Base-by-base conservation (phyloP, 92 coral and sea anemone genomes). In the Parazoanthus swiftii region DNA sequence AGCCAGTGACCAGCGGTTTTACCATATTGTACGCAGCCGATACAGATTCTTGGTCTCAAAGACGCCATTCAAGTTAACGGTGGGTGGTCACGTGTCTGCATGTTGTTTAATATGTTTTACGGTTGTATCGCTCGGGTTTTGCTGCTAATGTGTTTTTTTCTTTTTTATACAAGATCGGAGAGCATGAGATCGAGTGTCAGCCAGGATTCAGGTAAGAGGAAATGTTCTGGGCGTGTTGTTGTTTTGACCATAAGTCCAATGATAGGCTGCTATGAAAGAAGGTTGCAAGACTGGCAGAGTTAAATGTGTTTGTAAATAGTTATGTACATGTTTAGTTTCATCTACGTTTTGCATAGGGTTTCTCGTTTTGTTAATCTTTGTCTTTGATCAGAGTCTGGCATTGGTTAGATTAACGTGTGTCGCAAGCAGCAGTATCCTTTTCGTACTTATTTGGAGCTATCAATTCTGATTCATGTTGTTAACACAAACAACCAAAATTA, bases 121-220 rank as follows among this genome's bases (percentile, higher is more conserved):
- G 9, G n/a, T 44, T 81, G 7, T 81, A n/a, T 63, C 9, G 51
- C 11, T 11, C 14, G 20, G 82, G 13, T 46, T 1, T 21, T 5
- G 33, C 23, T 43, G 35, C 67, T 67, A 26, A 37, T 29, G 42
- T 29, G 25, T 38, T 35, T 3, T 3, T 63, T 46, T 37, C 37
- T 36, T 23, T 50, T 14, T 48, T 72, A 8, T 65, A 15, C 36
- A 70, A 96, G 99, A 93, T 95, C 58, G 98, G 99, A 39, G 99
- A 96, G 83, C 97, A 96, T 88, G 99, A 96, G 82, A 96, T 96
- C 13, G 99, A 96, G 81, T 96, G 99, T 82, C 99, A 96, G 85
- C 95, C 99, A 37, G 95, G 98, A 1, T 96, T 96, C 86, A 96
- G 98, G 98, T 93, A 66, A 82, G 93, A 15, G 20, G 54, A 51